A percentile compares a stretch with the other conserved stretches of the same genome.
These are phyloP conservation scores for Yponomeuta cagnagella DNA, from an alignment of 2,888 invertebrate genomes.

Conservation along the genomic window DNA sequence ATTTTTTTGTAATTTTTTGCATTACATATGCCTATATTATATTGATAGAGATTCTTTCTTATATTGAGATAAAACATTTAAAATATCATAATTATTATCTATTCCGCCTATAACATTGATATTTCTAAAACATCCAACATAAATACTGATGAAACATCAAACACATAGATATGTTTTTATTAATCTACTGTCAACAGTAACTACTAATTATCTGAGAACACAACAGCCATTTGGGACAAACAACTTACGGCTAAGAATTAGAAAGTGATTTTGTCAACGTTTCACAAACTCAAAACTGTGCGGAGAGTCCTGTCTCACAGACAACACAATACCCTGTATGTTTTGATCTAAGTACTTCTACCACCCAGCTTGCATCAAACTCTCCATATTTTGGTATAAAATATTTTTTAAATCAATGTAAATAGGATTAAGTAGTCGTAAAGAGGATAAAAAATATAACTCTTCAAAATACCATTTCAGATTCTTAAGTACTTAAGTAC, in stretches of 20 bases:
- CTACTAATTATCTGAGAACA: constrained; percentile 49
- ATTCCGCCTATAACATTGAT: constrained; percentile 46
- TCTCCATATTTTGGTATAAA: constrained; percentile 16
- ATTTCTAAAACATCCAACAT: constrained; percentile 18
- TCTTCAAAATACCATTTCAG: constrained; percentile 59
- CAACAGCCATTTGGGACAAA: constrained; percentile 53
- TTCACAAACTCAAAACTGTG: constrained; percentile 25
- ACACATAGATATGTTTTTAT: constrained; percentile 19
- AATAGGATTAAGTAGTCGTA: constrained; percentile 58
- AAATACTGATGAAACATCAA: constrained; percentile 18
- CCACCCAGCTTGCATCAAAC: constrained; percentile 30
- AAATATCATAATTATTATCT: constrained; percentile 34
- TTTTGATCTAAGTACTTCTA: constrained; percentile 51
- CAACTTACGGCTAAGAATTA: constrained; percentile 18
- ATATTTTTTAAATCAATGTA: constrained; percentile 43
- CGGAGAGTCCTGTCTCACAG: constrained; percentile 29
- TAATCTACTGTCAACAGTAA: constrained; percentile 37
- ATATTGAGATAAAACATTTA: constrained; percentile 48
- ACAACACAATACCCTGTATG: constrained; percentile 64
- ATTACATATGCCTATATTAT: constrained; percentile 37
- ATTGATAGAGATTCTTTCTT: constrained; percentile 36
- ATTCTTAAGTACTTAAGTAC: constrained; percentile 64
- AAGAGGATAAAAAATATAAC: constrained; percentile 70
- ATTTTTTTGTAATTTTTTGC: neutral
- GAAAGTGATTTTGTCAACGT: constrained; percentile 42